These are phyloP conservation scores for Leptinotarsa defecta DNA, from an alignment of 1,140 invertebrate species.

Conservation along the genomic window DNA sequence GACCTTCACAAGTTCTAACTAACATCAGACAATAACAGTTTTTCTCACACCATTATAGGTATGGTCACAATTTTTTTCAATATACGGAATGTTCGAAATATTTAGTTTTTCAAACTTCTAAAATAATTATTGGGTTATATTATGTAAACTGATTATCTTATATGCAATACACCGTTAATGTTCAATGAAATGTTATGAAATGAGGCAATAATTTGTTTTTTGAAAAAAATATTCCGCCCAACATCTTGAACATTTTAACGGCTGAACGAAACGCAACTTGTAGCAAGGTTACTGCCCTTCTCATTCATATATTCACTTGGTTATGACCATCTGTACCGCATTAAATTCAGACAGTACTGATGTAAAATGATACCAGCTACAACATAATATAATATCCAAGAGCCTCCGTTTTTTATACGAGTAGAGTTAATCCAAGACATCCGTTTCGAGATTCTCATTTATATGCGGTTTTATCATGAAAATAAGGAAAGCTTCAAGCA, in stretches of 20 bases:
- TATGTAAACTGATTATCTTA: too few species aligned
- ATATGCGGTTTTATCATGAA: slow-evolving; percentile 6
- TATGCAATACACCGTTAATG: too few species aligned
- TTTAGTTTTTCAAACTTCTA: too few species aligned
- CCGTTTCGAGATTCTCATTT: background rate
- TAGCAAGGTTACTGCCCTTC: background rate
- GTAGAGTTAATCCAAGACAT: slow-evolving; percentile 1
- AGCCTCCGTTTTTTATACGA: background rate
- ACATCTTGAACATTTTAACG: background rate
- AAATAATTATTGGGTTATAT: too few species aligned
- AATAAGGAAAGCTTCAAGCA: background rate
- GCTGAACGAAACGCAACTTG: background rate
- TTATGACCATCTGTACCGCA: slow-evolving; percentile 2
- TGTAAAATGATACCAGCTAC: background rate
- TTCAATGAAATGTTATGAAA: too few species aligned
- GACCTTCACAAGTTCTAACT: too few species aligned
- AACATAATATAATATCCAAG: background rate
- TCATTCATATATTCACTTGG: slow-evolving; percentile 8
- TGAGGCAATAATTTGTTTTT: too few species aligned
- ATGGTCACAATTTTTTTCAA: too few species aligned
- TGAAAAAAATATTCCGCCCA: background rate
- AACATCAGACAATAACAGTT: too few species aligned
- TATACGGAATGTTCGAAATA: too few species aligned
- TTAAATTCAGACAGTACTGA: background rate
- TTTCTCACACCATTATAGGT: too few species aligned